Evolutionary conservation across 2,888 invertebrate genomes (phyloP), one percentile per base, ranked within the genome.

Genomic region (Ennomos fuscantarius): DNA sequence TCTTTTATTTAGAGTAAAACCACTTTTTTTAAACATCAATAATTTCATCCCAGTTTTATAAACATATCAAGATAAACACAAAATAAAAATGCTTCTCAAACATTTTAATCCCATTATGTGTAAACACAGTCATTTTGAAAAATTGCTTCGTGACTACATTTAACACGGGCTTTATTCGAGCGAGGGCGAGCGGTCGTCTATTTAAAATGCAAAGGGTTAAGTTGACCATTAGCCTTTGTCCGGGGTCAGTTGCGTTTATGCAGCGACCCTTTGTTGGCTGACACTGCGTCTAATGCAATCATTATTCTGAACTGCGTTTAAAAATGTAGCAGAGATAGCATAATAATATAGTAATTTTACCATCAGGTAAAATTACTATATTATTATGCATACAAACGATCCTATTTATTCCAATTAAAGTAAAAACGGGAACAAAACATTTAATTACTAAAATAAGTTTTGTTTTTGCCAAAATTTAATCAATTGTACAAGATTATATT

Each of bases 121-220:
- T 15, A 12, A 42, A 42, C 35, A 34, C 5, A 35, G 43, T 49
- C 48, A 34, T 24, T 24, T 1, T 49, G 24, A 35, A 45, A 47
- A 39, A 52, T 44, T 35, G 24, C 44, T 15, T 15, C 31, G 46
- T 53, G 53, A 46, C 34, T 44, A 36, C 52, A 40, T 31, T 42
- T 36, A 47, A 10, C 36, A 32, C 32, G 12, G 41, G 11, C 13
- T 13, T 9, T 47, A 13, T 40, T 46, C 24, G 24, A 36, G 13
- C 41, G 13, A 42, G 46, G 46, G 46, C 13, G 44, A 33, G 39
- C 15, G 42, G 46, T n/a, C 13, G 49, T 10, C 36, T 56, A 45
- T 50, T 56, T 50, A 51, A 46, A 51, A 50, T 56, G 50, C 56
- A 39, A 40, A 55, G 45, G 55, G 50, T 56, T 51, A 51, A 50